Percentiles rank a stretch among this genome's conserved stretches.
Evolutionary conservation across 1,140 invertebrate genomes (phyloP).

Genomic region (Kradibia gibbosae): DNA sequence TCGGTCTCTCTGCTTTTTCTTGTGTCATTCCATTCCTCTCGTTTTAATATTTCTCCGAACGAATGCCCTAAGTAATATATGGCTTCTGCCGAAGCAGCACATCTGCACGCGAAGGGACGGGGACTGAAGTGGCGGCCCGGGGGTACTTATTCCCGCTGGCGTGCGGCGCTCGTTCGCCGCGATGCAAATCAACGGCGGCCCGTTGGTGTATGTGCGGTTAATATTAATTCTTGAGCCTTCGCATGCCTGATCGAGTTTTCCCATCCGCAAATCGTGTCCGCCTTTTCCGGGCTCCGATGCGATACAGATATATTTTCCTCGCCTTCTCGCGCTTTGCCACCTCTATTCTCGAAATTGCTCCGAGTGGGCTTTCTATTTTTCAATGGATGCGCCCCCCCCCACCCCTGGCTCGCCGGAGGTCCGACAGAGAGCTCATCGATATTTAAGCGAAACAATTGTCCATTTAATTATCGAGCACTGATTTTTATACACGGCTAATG

Average conservation of each 20-base stretch:
- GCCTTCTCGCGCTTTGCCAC: background rate
- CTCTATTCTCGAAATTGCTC: too few species aligned
- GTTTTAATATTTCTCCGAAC: slow-evolving; percentile 70
- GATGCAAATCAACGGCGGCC: slow-evolving; percentile 66
- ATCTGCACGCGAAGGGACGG: background rate
- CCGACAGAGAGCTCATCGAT: too few species aligned
- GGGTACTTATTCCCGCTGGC: slow-evolving; percentile 59
- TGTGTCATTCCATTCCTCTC: slow-evolving; percentile 60
- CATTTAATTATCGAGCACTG: too few species aligned
- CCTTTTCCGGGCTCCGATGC: slow-evolving; percentile 41
- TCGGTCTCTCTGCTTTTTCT: slow-evolving; percentile 53
- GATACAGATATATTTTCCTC: slow-evolving; percentile 9
- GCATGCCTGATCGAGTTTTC: slow-evolving; percentile 52
- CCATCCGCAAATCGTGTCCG: background rate
- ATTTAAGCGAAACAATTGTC: too few species aligned
- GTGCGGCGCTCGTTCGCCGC: slow-evolving; percentile 52
- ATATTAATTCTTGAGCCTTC: slow-evolving; percentile 63
- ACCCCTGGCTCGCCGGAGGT: too few species aligned
- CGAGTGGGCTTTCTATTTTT: background rate
- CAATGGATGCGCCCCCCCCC: slow-evolving; percentile 11
- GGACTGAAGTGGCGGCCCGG: background rate
- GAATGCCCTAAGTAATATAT: slow-evolving; percentile 70
- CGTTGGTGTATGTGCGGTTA: slow-evolving; percentile 55
- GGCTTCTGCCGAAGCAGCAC: slow-evolving; percentile 61
- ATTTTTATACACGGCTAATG: too few species aligned